A percentile compares a stretch with the other conserved stretches of the same genome.
Evolutionary conservation across 2,888 invertebrate genomes (phyloP).

Genomic region (Pomacea canaliculata): DNA sequence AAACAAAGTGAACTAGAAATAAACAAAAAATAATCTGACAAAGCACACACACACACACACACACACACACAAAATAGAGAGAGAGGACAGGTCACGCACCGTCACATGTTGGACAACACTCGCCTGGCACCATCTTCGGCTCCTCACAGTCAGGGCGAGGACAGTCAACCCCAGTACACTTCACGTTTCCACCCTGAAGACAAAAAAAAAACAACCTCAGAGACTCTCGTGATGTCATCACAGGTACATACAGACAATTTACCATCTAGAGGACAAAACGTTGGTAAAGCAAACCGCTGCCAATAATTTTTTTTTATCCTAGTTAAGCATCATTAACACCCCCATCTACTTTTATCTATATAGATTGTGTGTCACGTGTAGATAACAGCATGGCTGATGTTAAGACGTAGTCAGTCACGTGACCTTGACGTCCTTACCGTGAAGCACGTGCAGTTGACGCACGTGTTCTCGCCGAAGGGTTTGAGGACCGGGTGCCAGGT

Average conservation of each 20-base stretch:
- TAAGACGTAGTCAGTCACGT: too few relatives aligned
- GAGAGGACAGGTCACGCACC: slow-evolving; percentile 38
- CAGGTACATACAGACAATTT: background rate
- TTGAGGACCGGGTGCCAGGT: slow-evolving; percentile 49
- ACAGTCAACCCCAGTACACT: slow-evolving; percentile 40
- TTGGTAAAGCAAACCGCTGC: too few relatives aligned
- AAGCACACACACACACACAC: background rate
- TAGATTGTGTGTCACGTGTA: background rate
- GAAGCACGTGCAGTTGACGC: slow-evolving; percentile 57
- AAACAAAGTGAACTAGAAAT: background rate
- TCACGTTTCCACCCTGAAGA: slow-evolving; percentile 37
- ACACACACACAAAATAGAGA: background rate
- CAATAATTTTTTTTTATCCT: too few relatives aligned
- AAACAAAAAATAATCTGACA: background rate
- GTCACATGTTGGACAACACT: slow-evolving; percentile 59
- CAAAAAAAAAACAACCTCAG: background rate
- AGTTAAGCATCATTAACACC: too few relatives aligned
- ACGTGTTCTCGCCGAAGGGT: slow-evolving; percentile 38
- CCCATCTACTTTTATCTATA: too few relatives aligned
- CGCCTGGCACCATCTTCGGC: slow-evolving; percentile 45
- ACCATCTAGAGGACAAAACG: background rate
- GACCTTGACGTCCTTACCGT: slow-evolving; percentile 25
- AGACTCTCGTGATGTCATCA: background rate
- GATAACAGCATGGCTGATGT: background rate
- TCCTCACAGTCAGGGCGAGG: slow-evolving; percentile 47